Conservation (phyloP, 2,797 vertebrate species). For the Helicolenus hilgendorfi region DNA sequence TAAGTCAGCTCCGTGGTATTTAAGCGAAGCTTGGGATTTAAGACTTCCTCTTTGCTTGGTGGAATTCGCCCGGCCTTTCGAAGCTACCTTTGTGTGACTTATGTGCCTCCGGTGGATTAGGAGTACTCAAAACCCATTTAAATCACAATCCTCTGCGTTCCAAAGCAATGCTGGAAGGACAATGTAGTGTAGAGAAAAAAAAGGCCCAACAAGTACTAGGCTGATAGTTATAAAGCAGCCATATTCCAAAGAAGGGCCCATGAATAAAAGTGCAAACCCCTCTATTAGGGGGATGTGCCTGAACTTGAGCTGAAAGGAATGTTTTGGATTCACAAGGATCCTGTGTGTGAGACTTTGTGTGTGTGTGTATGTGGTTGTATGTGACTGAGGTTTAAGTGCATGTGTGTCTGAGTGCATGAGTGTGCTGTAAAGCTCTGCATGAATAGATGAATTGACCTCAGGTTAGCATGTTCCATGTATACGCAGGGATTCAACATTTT, state of each 20-base stretch:
- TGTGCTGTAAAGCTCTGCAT: slow-evolving; percentile 35
- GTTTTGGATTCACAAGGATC: slow-evolving; percentile 86
- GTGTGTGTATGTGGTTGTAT: slow-evolving; percentile 41
- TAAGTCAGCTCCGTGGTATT: slow-evolving; percentile 84
- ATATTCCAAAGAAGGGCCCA: slow-evolving; percentile 84
- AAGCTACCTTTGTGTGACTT: slow-evolving; percentile 87
- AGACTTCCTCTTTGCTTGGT: slow-evolving; percentile 83
- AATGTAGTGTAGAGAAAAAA: slow-evolving; percentile 72
- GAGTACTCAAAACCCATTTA: slow-evolving; percentile 84
- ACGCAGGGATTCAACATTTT: slow-evolving; percentile 13
- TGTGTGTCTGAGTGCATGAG: slow-evolving; percentile 28
- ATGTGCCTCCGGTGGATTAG: slow-evolving; percentile 87
- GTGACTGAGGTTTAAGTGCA: slow-evolving; percentile 46
- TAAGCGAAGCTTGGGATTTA: slow-evolving; percentile 82
- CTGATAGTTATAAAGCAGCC: slow-evolving; percentile 84
- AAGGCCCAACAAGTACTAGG: slow-evolving; percentile 63
- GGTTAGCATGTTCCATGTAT: slow-evolving; percentile 30
- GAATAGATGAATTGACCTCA: slow-evolving; percentile 71
- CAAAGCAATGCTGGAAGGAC: slow-evolving; percentile 75
- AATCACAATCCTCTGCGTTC: slow-evolving; percentile 83
- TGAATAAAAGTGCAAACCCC: slow-evolving; percentile 90
- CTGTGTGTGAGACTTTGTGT: slow-evolving; percentile 66
- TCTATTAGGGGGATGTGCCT: slow-evolving; percentile 90
- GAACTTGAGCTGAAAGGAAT: slow-evolving; percentile 90
- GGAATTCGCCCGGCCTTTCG: slow-evolving; percentile 82